Percentiles rank a stretch among this genome's conserved stretches.
Conservation (phyloP, 1,140 invertebrate species). For the Stenopsyche tienmushanensis region DNA sequence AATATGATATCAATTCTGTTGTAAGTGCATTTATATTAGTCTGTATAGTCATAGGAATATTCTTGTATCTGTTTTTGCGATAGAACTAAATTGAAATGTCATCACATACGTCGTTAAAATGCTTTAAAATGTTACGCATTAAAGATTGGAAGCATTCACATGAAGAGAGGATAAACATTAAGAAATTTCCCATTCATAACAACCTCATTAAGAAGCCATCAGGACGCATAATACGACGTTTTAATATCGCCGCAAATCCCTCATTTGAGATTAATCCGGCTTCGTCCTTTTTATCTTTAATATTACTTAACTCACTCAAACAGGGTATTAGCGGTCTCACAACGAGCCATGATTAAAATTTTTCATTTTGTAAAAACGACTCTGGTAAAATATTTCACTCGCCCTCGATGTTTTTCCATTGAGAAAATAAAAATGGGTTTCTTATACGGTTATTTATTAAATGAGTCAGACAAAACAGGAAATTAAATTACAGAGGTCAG, state of each 20-base stretch:
- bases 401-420: not conserved
- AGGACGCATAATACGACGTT: too few relatives aligned
- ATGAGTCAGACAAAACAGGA: slow-evolving; percentile 26
- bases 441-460: slow-evolving; percentile 20
- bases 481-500: slow-evolving; percentile 26
- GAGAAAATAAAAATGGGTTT: slow-evolving; percentile 1
- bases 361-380: not conserved
- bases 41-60: too few relatives aligned
- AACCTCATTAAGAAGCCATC: too few relatives aligned
- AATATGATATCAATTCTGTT: too few relatives aligned
- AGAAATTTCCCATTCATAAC: too few relatives aligned
- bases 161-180: too few relatives aligned
- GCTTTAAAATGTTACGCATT: too few relatives aligned
- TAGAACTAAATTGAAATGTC: too few relatives aligned
- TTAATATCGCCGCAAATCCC: not conserved
- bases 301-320: not conserved
- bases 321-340: not conserved
- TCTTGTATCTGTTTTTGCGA: too few relatives aligned
- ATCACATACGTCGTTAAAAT: too few relatives aligned
- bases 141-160: too few relatives aligned
- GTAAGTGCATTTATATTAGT: too few relatives aligned
- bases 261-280: not conserved
- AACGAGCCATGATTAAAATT: not conserved
- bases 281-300: not conserved
- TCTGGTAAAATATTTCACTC: not conserved